These are phyloP conservation scores for Percopsis omiscomaycus DNA, from an alignment of 2,797 vertebrate genomes.

Conservation along the genomic window DNA sequence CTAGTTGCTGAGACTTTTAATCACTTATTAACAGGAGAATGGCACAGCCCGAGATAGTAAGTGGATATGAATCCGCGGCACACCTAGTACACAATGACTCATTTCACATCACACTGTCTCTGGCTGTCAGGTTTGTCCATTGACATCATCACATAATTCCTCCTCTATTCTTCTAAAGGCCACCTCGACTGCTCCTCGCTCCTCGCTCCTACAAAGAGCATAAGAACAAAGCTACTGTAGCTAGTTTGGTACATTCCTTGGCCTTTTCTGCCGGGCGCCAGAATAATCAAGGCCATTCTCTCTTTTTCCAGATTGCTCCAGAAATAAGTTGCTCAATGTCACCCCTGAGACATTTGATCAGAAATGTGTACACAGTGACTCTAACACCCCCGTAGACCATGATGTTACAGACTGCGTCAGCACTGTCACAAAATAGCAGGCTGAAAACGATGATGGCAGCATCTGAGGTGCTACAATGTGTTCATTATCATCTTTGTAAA, in stretches of 20 bases:
- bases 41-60: background rate
- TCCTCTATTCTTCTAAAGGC: conserved; percentile 68
- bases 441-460: conserved; percentile 45
- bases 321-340: conserved; percentile 63
- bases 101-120: conserved; percentile 19
- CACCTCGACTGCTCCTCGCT: conserved; percentile 63
- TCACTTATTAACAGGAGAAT: conserved; percentile 41
- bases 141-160: conserved; percentile 63
- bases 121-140: conserved; percentile 53
- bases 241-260: conserved; percentile 77
- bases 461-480: conserved; percentile 38
- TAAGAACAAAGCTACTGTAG: conserved; percentile 79
- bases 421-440: conserved; percentile 59
- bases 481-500: conserved; percentile 22
- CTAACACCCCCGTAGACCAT: conserved; percentile 55
- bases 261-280: conserved; percentile 72
- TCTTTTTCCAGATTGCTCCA: conserved; percentile 60
- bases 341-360: conserved; percentile 68
- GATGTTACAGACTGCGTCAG: conserved; percentile 61
- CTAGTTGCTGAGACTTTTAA: conserved; percentile 18
- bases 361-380: conserved; percentile 57
- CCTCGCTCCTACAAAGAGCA: conserved; percentile 67
- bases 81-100: conserved; percentile 18
- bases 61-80: conserved; percentile 5
- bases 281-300: conserved; percentile 82